Conservation (phyloP, 1,140 invertebrate genomes). For the Drosophila jambulina region DNA sequence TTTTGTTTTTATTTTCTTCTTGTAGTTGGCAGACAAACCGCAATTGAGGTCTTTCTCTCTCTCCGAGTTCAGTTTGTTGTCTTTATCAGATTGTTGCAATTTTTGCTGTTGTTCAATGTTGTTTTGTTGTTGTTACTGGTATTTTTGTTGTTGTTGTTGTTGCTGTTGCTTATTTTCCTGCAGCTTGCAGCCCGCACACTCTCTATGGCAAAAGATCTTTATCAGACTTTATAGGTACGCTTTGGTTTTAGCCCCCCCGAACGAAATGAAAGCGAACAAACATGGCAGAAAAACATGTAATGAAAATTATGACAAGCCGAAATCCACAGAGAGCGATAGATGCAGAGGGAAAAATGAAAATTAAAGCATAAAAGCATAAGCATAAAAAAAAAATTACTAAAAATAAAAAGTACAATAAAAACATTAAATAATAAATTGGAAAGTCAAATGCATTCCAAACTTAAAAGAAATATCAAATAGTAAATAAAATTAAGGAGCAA, state of each 20-base stretch:
- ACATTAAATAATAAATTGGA: background rate
- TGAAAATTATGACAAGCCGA: constrained; percentile 83
- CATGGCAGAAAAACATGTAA: constrained; percentile 79
- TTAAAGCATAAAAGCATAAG: background rate
- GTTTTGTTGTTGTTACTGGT: constrained; percentile 33
- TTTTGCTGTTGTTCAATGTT: constrained; percentile 65
- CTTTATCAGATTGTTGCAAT: constrained; percentile 83
- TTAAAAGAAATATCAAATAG: background rate
- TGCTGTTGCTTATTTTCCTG: constrained; percentile 53
- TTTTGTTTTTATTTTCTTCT: constrained; percentile 9
- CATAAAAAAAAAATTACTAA: no score
- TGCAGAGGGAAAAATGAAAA: background rate
- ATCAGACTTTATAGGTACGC: constrained; percentile 68
- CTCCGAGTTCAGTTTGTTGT: constrained; percentile 55
- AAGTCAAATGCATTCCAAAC: background rate
- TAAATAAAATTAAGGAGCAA: background rate
- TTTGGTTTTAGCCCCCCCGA: constrained; percentile 46
- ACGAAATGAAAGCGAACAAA: constrained; percentile 53
- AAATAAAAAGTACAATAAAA: background rate
- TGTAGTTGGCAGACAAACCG: constrained; percentile 58
- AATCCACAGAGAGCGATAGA: constrained; percentile 41
- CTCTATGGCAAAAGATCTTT: constrained; percentile 68
- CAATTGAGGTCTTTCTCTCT: constrained; percentile 40
- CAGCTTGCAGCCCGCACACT: constrained; percentile 68
- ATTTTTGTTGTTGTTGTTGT: constrained; percentile 17